Base-by-base conservation (phyloP, 2,888 invertebrate species). In the Theristus sp. region DNA sequence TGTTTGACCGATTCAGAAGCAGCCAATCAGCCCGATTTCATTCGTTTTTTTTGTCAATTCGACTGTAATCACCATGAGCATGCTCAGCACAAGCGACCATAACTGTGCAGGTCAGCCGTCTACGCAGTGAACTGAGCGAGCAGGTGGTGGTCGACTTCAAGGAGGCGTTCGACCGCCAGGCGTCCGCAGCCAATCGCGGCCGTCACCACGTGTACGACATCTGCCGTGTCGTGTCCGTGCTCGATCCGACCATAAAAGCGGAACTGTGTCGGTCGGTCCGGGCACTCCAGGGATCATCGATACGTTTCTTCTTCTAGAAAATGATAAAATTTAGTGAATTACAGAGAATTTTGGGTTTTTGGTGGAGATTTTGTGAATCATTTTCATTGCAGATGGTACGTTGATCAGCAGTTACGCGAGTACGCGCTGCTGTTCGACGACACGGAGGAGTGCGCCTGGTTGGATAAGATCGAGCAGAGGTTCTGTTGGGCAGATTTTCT, bases 371-470 rank as follows among this genome's bases (percentile, higher is more conserved):
- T n/a, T n/a, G n/a, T n/a, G n/a, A n/a, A n/a, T n/a, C n/a, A n/a
- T n/a, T n/a, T n/a, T n/a, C n/a, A n/a, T n/a, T n/a, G n/a, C n/a
- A 10, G 20, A 25, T 96, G 94, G 93, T 90, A 94, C 76, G 84
- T 91, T 6, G 80, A 80, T 55, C 79, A 83, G 57, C 90, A 93
- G 72, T 76, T 91, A 47, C 83, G 88, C 75, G 98, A 99, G 74
- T 98, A 99, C 75, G 80, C 82, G 59, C 89, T 93, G 69, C 79
- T 99, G 61, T 98, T 94, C 78, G 86, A 89, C 59, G 84, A 89
- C 68, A 89, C 88, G 70, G 93, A 98, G 75, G 94, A 96, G 75
- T 85, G 78, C 56, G 91, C 94, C 1, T 98, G 98, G 96, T 75
- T 99, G 63, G 87, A 93, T 70, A 89, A 89, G 70, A 85, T 98